Evolutionary conservation across 2,888 invertebrate genomes (phyloP).

Genomic region (Fragum sueziense): DNA sequence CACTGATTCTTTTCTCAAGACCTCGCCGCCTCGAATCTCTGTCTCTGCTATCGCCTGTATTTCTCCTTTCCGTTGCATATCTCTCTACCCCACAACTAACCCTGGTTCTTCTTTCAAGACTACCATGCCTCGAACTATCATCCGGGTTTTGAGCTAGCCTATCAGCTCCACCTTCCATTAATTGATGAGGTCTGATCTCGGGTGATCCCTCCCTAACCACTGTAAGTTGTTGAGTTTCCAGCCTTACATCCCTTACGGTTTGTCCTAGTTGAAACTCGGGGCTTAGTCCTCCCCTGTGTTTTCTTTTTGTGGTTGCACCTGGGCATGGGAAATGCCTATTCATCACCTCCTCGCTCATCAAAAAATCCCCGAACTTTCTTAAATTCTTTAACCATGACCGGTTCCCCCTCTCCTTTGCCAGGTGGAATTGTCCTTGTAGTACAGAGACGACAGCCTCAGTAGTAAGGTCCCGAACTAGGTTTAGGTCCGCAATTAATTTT

Average conservation of each 20-base stretch:
- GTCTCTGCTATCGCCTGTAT: background rate
- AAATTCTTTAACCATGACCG: background rate
- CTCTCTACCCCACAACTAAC: background rate
- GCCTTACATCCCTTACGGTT: background rate
- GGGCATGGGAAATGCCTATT: background rate
- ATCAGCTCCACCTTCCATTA: background rate
- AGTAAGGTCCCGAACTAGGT: background rate
- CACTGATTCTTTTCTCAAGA: background rate
- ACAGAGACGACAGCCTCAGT: constrained; percentile 11
- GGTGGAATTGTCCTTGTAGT: background rate
- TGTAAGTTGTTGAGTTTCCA: background rate
- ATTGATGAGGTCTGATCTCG: background rate
- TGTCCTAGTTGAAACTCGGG: background rate
- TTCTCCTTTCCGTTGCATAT: background rate
- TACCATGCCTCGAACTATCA: no score
- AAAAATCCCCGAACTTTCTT: background rate
- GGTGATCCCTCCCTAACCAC: background rate
- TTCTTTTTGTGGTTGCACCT: background rate
- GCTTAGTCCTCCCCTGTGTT: background rate
- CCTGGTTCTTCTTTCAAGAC: background rate
- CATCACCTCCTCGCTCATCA: background rate
- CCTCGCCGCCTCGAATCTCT: background rate
- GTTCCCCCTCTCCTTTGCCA: background rate
- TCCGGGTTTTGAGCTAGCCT: no score
- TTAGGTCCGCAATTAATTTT: background rate